Conservation (phyloP, 2,113 vertebrate species). For the Lynx canadensis region DNA sequence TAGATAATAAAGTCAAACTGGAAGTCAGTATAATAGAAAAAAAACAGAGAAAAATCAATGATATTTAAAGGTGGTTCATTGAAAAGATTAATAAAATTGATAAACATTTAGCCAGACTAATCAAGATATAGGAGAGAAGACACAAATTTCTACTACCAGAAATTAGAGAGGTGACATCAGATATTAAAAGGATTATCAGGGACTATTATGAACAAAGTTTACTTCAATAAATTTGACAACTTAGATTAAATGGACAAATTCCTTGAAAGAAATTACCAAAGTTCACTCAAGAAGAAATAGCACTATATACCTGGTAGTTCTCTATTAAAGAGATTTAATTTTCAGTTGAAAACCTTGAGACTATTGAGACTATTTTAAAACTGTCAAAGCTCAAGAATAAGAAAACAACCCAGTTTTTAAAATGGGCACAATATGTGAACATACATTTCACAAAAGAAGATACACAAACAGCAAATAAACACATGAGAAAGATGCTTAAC, state of each 20-base stretch:
- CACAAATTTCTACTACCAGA: background rate
- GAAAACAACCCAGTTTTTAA: constrained; percentile 19
- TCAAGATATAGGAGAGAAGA: background rate
- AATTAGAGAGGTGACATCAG: background rate
- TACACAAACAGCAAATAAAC: background rate
- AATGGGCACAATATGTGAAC: constrained; percentile 2
- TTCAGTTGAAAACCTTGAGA: constrained; percentile 11
- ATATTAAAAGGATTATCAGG: background rate
- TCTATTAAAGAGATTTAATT: background rate
- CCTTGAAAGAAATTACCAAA: background rate
- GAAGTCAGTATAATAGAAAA: background rate
- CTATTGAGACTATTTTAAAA: background rate
- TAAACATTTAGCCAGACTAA: background rate
- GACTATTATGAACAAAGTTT: background rate
- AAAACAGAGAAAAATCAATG: background rate
- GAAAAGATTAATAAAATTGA: constrained; percentile 13
- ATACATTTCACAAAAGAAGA: constrained; percentile 12
- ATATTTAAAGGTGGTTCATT: background rate
- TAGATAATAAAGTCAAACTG: constrained; percentile 5
- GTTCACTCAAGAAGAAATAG: background rate
- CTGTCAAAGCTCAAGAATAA: background rate
- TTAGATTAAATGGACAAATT: constrained; percentile 24
- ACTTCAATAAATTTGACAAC: background rate
- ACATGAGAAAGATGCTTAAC: background rate
- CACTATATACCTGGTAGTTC: background rate